Conservation (phyloP, 2,888 invertebrate genomes). For the Meganola albula region DNA sequence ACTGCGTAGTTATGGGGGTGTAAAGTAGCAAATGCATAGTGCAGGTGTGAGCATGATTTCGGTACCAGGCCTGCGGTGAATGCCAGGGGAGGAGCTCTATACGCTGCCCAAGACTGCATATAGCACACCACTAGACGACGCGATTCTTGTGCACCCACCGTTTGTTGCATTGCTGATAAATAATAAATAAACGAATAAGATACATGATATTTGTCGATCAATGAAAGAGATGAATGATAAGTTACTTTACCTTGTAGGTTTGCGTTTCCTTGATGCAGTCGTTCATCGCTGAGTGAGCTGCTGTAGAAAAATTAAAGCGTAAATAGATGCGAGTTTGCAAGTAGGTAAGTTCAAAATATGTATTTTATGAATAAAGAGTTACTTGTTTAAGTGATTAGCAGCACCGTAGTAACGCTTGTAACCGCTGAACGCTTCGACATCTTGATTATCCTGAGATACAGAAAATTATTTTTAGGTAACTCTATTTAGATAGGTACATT, state of each 20-base stretch:
- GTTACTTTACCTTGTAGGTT: slow-evolving; percentile 58
- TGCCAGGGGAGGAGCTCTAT: slow-evolving; percentile 81
- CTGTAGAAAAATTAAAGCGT: slow-evolving; percentile 30
- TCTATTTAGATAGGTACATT: not conserved
- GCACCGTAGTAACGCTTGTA: slow-evolving; percentile 62
- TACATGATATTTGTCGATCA: too few relatives aligned
- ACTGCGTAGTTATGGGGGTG: slow-evolving; percentile 81
- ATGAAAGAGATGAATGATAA: too few relatives aligned
- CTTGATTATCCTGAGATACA: slow-evolving; percentile 27
- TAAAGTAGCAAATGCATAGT: slow-evolving; percentile 84
- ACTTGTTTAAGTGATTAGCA: slow-evolving; percentile 65
- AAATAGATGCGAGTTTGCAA: slow-evolving; percentile 1
- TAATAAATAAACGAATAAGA: slow-evolving; percentile 12
- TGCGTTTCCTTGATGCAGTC: slow-evolving; percentile 62
- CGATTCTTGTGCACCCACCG: slow-evolving; percentile 36
- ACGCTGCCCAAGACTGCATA: slow-evolving; percentile 81
- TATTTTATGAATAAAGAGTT: slow-evolving; percentile 9
- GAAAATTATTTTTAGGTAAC: not conserved
- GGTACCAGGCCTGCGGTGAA: slow-evolving; percentile 82
- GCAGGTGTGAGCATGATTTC: slow-evolving; percentile 83
- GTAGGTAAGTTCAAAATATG: not conserved
- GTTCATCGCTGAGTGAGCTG: slow-evolving; percentile 50
- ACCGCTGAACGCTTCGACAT: slow-evolving; percentile 39
- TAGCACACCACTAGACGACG: slow-evolving; percentile 81
- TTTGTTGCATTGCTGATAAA: slow-evolving; percentile 60